Evolutionary conservation across 2,888 invertebrate genomes (phyloP).

Genomic region (Agrypnus murinus): DNA sequence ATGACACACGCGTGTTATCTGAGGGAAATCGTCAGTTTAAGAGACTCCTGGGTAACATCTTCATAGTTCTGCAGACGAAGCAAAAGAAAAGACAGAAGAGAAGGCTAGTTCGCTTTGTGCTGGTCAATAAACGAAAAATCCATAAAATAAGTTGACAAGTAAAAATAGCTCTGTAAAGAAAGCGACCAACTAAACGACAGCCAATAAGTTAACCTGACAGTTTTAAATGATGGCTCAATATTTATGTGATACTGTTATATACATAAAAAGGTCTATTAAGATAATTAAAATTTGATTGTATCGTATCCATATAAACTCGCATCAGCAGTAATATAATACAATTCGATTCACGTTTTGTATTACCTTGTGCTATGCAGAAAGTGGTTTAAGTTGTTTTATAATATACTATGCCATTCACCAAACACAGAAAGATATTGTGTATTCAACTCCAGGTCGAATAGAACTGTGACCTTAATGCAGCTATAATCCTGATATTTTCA

Average conservation of each 20-base stretch:
- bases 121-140: constrained; percentile 15
- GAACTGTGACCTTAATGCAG: constrained; percentile 5
- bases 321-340: not conserved
- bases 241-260: not conserved
- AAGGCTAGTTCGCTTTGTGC: not conserved
- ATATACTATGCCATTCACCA: not conserved
- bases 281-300: constrained; percentile 27
- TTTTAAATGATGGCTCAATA: constrained; percentile 32
- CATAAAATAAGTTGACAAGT: constrained; percentile 38
- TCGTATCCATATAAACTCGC: not conserved
- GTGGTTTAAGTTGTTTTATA: constrained; percentile 1
- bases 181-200: constrained; percentile 28
- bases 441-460: constrained; percentile 15
- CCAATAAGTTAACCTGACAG: constrained; percentile 32
- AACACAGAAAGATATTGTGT: not conserved
- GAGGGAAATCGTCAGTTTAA: constrained; percentile 27
- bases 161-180: constrained; percentile 33
- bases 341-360: constrained; percentile 19
- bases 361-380: constrained; percentile 16
- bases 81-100: constrained; percentile 2
- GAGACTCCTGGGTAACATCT: constrained; percentile 22
- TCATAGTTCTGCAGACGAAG: constrained; percentile 33
- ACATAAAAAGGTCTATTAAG: constrained; percentile 19
- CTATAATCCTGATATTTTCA: constrained; percentile 12
- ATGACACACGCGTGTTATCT: constrained; percentile 41